phyloP scores from a whole-genome alignment of 2,113 vertebrate species.

The Phylloscopus trochilus region DNA sequence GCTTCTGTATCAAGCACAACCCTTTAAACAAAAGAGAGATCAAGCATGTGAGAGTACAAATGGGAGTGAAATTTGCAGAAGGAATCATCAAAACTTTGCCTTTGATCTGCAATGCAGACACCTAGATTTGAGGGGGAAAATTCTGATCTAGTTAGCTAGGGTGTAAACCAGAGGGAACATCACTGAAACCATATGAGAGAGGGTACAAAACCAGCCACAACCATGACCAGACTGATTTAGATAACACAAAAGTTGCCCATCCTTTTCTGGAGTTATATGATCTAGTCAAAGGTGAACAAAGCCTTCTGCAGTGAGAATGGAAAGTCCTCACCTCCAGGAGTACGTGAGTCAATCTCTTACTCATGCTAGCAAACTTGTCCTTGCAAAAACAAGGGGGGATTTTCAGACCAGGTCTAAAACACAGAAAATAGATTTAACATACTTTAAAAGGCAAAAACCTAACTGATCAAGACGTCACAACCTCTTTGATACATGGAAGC shows the following conservation, averaged over 20 bases:
- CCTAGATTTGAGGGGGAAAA: background rate
- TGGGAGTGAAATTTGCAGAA: slow-evolving; percentile 3
- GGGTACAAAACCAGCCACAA: background rate
- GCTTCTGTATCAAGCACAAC: background rate
- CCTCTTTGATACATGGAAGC: background rate
- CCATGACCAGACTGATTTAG: background rate
- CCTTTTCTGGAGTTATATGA: background rate
- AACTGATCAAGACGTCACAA: accelerated
- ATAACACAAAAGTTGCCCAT: background rate
- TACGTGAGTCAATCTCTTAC: background rate
- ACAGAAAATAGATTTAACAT: background rate
- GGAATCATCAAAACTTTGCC: background rate
- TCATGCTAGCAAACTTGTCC: background rate
- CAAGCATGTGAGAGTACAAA: background rate
- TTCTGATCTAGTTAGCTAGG: background rate
- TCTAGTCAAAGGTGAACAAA: background rate
- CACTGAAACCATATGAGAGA: background rate
- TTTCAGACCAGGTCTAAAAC: background rate
- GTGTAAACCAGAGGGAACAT: background rate
- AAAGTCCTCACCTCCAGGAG: slow-evolving; percentile 1
- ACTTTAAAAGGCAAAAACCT: background rate
- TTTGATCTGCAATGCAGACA: slow-evolving; percentile 1
- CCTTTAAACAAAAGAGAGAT: slow-evolving; percentile 31
- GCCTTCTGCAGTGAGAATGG: background rate
- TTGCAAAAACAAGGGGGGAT: background rate